Percentiles rank a stretch among this genome's conserved stretches.
Evolutionary conservation across 2,888 invertebrate species (phyloP).

Genomic region (Allygus modestus): DNA sequence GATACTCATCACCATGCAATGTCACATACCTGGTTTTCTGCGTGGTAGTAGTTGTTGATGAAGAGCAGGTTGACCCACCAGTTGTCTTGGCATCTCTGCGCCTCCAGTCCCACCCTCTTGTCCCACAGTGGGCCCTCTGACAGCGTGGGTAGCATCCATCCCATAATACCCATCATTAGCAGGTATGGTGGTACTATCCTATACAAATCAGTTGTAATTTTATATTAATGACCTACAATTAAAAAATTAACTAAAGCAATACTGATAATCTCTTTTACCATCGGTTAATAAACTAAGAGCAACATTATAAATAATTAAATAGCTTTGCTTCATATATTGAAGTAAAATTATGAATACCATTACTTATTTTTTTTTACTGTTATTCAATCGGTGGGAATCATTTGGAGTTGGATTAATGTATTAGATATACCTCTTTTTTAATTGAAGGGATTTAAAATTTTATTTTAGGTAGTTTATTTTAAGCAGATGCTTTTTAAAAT

Average conservation of each 20-base stretch:
- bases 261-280: background rate
- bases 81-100: conserved; percentile 65
- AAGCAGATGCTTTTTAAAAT: no score
- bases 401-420: no score
- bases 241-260: conserved; percentile 19
- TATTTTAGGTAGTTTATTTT: no score
- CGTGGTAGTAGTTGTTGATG: conserved; percentile 71
- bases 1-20: no score
- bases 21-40: conserved; percentile 66
- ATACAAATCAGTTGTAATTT: background rate
- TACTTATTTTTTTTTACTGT: no score
- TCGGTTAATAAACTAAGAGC: background rate
- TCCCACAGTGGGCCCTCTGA: conserved; percentile 65
- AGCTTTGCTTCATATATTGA: no score
- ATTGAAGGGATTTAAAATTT: no score
- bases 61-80: conserved; percentile 72
- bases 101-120: conserved; percentile 64
- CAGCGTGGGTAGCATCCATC: conserved; percentile 67
- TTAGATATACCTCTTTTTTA: no score
- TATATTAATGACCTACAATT: no score
- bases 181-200: conserved; percentile 71
- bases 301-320: background rate
- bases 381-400: no score
- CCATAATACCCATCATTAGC: conserved; percentile 68
- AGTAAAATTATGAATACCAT: no score